phyloP scores from a whole-genome alignment of 2,888 invertebrate genomes.

The Caradrina kadenii region DNA sequence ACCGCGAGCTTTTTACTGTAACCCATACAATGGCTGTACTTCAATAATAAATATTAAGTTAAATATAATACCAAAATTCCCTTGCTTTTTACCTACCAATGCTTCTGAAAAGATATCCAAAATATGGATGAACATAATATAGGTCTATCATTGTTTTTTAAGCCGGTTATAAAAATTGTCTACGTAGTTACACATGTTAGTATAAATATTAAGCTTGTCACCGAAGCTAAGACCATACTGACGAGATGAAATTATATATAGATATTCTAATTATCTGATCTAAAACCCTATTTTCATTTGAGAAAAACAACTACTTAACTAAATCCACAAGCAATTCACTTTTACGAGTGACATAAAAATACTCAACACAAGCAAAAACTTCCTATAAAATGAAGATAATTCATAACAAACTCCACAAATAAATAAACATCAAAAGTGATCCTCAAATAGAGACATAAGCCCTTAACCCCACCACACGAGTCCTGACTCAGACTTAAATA shows the following conservation, averaged over 20 bases:
- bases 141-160: too few species aligned
- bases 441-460: constrained; percentile 32
- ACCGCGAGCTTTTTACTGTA: constrained; percentile 28
- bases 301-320: background rate
- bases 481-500: constrained; percentile 51
- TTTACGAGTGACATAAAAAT: background rate
- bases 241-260: background rate
- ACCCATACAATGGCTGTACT: constrained; percentile 21
- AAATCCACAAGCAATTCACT: background rate
- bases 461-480: constrained; percentile 13
- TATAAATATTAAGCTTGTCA: background rate
- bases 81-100: background rate
- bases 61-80: background rate
- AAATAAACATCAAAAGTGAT: constrained; percentile 9
- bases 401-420: background rate
- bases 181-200: background rate
- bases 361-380: background rate
- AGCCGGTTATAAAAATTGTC: too few species aligned
- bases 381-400: background rate
- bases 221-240: too few species aligned
- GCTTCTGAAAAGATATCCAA: too few species aligned
- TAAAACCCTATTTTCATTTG: background rate
- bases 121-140: too few species aligned
- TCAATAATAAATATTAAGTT: constrained; percentile 12
- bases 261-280: background rate